These are phyloP conservation scores for Drosophila borealis DNA, from an alignment of 2,888 invertebrate genomes.

Conservation along the genomic window DNA sequence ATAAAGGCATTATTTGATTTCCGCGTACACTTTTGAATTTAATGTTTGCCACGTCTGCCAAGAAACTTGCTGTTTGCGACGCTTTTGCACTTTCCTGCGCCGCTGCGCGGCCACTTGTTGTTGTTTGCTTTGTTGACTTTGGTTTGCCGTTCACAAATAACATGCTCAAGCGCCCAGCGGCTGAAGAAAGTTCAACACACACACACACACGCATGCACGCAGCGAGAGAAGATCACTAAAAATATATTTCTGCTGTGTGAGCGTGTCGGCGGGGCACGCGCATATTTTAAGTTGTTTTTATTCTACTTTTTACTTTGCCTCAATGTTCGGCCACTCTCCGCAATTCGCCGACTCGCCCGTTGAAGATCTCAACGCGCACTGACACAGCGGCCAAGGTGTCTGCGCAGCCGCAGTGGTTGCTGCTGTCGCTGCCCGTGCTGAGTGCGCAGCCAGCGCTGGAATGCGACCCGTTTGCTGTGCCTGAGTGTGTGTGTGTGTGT, in stretches of 20 bases:
- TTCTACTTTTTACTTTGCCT: constrained; percentile 31
- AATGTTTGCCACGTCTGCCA: constrained; percentile 47
- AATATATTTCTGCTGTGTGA: constrained; percentile 26
- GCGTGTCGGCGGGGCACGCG: constrained; percentile 33
- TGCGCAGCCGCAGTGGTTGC: constrained; percentile 50
- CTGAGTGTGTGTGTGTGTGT: background rate
- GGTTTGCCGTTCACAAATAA: constrained; percentile 36
- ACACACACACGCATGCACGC: background rate
- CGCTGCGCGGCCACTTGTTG: constrained; percentile 30
- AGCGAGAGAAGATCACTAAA: constrained; percentile 26
- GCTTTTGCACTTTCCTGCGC: constrained; percentile 64
- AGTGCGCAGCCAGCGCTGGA: constrained; percentile 61
- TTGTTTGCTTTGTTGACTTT: constrained; percentile 26
- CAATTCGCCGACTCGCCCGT: constrained; percentile 46
- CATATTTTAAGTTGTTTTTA: constrained; percentile 52
- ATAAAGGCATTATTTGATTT: constrained; percentile 6
- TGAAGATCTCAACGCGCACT: constrained; percentile 70
- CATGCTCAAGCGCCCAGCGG: constrained; percentile 45
- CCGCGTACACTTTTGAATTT: constrained; percentile 11
- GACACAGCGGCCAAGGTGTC: constrained; percentile 42
- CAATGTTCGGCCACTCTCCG: constrained; percentile 2
- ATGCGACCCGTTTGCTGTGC: constrained; percentile 61
- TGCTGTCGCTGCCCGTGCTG: constrained; percentile 21
- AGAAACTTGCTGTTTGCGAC: constrained; percentile 54
- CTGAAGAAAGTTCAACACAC: constrained; percentile 64